Percentiles rank a stretch among this genome's conserved stretches.
These are phyloP conservation scores for Siderastrea radians DNA, from an alignment of 92 coral and sea anemone genomes.

Conservation along the genomic window DNA sequence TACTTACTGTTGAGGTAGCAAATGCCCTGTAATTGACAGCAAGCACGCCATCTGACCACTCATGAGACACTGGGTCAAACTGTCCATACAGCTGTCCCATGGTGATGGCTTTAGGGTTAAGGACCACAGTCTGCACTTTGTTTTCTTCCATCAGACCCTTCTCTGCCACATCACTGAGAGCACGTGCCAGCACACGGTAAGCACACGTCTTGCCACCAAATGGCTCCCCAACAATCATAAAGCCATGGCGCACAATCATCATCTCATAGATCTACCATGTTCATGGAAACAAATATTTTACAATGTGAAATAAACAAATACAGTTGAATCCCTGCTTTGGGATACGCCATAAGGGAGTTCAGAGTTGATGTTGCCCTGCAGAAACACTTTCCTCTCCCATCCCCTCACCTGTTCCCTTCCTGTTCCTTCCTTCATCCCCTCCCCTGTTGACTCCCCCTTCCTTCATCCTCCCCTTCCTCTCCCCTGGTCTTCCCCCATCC, in stretches of 20 bases:
- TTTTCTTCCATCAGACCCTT: slow-evolving; percentile 97
- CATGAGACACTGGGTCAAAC: slow-evolving; percentile 99
- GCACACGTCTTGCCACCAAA: slow-evolving; percentile 98
- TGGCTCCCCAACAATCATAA: slow-evolving; percentile 99
- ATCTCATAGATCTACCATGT: slow-evolving; percentile 88
- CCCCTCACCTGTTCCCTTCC: too few relatives aligned
- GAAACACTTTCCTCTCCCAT: too few relatives aligned
- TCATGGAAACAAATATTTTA: neutral
- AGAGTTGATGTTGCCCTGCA: too few relatives aligned
- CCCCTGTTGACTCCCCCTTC: too few relatives aligned
- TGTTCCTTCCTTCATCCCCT: too few relatives aligned
- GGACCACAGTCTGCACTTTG: slow-evolving; percentile 93
- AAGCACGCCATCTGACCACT: slow-evolving; percentile 98
- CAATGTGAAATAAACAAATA: too few relatives aligned
- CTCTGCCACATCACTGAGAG: slow-evolving; percentile 93
- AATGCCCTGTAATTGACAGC: slow-evolving; percentile 99
- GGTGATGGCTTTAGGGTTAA: slow-evolving; percentile 97
- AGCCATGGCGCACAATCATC: slow-evolving; percentile 99
- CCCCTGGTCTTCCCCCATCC: too few relatives aligned
- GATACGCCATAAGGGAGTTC: too few relatives aligned
- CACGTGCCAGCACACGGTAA: slow-evolving; percentile 92
- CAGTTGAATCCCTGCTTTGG: too few relatives aligned
- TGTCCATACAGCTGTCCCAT: slow-evolving; percentile 99
- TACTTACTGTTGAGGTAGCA: slow-evolving; percentile 93
- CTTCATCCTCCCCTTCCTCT: too few relatives aligned